phyloP scores from a whole-genome alignment of 2,113 vertebrate species.

The Neofelis nebulosa region DNA sequence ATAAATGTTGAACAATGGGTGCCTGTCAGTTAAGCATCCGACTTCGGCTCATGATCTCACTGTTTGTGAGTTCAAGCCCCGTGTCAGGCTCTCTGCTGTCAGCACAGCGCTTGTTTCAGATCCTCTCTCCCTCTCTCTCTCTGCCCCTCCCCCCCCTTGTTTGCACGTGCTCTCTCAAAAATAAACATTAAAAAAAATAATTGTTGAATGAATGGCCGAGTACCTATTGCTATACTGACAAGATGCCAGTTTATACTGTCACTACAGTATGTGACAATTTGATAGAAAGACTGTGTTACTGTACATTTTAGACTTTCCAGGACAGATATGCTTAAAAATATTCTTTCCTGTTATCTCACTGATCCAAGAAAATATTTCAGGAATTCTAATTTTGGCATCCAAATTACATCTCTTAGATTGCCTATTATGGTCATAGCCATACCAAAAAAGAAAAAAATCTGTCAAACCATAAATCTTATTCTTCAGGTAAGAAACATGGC shows the following conservation, averaged over 20 bases:
- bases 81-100: no score
- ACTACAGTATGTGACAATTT: not conserved
- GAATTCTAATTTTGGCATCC: constrained; percentile 43
- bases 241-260: not conserved
- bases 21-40: no score
- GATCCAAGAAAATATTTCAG: not conserved
- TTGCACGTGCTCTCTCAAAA: no score
- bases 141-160: no score
- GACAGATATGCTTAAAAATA: not conserved
- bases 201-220: not conserved
- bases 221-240: not conserved
- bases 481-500: not conserved
- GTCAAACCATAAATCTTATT: constrained; percentile 1
- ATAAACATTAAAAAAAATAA: not conserved
- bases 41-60: no score
- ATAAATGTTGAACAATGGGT: not conserved
- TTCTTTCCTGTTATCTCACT: not conserved
- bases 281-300: not conserved
- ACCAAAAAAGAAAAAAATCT: not conserved
- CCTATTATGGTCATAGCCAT: not conserved
- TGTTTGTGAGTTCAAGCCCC: no score
- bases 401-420: constrained; percentile 6
- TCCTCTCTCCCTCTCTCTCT: no score
- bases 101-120: no score
- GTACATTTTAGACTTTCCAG: not conserved